A percentile compares a stretch with the other conserved stretches of the same genome.
Conservation (phyloP, 2,888 invertebrate genomes). For the Endotricha flammealis region DNA sequence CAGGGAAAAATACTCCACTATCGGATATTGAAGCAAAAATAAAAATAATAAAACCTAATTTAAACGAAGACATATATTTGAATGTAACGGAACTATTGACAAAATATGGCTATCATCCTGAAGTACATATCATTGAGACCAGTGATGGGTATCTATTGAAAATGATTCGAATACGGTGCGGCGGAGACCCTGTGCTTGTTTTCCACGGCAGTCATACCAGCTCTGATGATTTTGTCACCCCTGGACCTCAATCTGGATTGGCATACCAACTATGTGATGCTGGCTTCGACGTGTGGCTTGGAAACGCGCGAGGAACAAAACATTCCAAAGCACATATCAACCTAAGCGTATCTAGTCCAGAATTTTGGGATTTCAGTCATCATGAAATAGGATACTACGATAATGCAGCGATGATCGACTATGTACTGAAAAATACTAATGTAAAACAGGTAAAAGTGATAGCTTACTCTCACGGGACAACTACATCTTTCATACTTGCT, state of each 20-base stretch:
- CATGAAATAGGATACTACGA: not conserved
- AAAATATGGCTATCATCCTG: not conserved
- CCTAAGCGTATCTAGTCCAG: not conserved
- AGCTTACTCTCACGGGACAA: not conserved
- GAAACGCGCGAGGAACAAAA: not conserved
- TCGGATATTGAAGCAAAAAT: too few species aligned
- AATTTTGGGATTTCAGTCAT: not conserved
- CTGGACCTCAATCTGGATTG: not conserved
- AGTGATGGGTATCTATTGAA: conserved; percentile 10
- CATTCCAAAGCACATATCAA: not conserved
- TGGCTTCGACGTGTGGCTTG: not conserved
- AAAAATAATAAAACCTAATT: not conserved
- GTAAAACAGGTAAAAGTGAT: not conserved
- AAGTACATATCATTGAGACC: not conserved
- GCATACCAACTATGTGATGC: not conserved
- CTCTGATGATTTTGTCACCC: not conserved
- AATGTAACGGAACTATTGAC: not conserved
- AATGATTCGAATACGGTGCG: conserved; percentile 14
- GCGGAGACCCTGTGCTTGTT: too few species aligned
- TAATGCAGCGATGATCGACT: not conserved
- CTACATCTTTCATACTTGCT: not conserved
- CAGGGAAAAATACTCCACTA: too few species aligned
- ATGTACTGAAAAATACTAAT: not conserved
- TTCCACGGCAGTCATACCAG: too few species aligned
- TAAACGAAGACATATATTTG: not conserved